Evolutionary conservation across 2,888 invertebrate genomes (phyloP).

Genomic region (Aricia artaxerxes): DNA sequence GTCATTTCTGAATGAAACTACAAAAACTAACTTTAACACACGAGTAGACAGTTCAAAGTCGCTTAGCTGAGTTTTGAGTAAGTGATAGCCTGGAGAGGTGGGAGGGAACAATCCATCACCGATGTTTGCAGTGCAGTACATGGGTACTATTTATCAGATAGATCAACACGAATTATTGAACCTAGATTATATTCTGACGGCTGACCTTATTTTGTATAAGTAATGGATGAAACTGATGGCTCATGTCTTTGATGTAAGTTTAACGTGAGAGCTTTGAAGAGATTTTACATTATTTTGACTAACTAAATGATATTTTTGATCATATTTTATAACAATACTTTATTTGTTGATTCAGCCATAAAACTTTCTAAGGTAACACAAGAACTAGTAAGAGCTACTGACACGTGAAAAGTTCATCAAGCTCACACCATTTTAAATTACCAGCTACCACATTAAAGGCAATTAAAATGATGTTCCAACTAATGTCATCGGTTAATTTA

Average conservation of each 20-base stretch:
- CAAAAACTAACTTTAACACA: neutral
- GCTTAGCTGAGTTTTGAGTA: neutral
- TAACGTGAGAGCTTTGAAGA: neutral
- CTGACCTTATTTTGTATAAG: slow-evolving; percentile 4
- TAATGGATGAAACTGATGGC: neutral
- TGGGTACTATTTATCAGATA: slow-evolving; percentile 22
- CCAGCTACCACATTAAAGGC: neutral
- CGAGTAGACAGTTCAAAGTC: neutral
- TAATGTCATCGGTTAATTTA: slow-evolving; percentile 27
- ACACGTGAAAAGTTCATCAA: neutral
- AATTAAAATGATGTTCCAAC: neutral
- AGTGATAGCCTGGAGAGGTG: slow-evolving; percentile 17
- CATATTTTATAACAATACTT: too few species aligned
- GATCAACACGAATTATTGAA: slow-evolving; percentile 22
- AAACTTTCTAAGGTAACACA: too few species aligned
- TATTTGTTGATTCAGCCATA: too few species aligned
- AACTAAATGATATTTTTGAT: neutral
- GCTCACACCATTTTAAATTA: neutral
- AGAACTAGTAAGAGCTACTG: too few species aligned
- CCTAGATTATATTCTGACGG: slow-evolving; percentile 22
- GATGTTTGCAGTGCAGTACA: slow-evolving; percentile 18
- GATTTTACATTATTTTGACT: neutral
- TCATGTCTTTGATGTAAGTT: neutral
- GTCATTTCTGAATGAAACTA: neutral
- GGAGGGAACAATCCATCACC: slow-evolving; percentile 19